Conservation (phyloP, 2,797 vertebrate genomes). For the Girardinus metallicus region DNA sequence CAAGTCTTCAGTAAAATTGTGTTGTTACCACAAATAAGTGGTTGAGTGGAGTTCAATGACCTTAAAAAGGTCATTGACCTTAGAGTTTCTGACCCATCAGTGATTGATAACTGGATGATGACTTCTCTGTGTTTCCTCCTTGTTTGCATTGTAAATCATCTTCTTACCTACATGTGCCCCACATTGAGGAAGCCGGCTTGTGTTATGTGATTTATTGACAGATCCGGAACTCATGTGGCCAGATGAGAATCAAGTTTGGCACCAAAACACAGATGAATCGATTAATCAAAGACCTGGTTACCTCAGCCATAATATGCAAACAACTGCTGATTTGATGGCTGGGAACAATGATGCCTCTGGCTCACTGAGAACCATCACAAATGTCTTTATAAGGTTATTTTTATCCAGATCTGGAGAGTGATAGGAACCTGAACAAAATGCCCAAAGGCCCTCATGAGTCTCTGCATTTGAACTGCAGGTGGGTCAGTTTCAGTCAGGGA, state of each 20-base stretch:
- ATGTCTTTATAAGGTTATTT: conserved; percentile 27
- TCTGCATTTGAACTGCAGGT: conserved; percentile 21
- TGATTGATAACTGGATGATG: conserved; percentile 1
- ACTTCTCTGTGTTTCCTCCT: neutral
- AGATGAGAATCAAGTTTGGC: conserved; percentile 46
- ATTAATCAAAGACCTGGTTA: conserved; percentile 37
- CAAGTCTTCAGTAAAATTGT: neutral
- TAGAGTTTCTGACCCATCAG: no score
- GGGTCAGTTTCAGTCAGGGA: conserved; percentile 41
- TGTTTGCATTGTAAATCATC: neutral
- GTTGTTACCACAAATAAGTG: neutral
- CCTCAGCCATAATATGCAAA: conserved; percentile 9
- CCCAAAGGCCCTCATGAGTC: conserved; percentile 28
- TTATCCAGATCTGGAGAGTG: conserved; percentile 7
- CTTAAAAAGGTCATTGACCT: neutral
- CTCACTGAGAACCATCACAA: conserved; percentile 38
- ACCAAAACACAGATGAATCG: conserved; percentile 43
- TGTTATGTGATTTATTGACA: conserved; percentile 36
- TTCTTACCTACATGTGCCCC: neutral
- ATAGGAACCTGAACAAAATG: conserved; percentile 24
- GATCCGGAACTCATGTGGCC: conserved; percentile 33
- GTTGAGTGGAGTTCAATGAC: neutral
- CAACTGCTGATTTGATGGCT: conserved; percentile 16
- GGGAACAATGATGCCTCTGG: conserved; percentile 29
- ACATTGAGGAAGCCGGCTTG: conserved; percentile 23